Evolutionary conservation across 2,113 vertebrate genomes (phyloP).

Genomic region (Daubentonia madagascariensis): DNA sequence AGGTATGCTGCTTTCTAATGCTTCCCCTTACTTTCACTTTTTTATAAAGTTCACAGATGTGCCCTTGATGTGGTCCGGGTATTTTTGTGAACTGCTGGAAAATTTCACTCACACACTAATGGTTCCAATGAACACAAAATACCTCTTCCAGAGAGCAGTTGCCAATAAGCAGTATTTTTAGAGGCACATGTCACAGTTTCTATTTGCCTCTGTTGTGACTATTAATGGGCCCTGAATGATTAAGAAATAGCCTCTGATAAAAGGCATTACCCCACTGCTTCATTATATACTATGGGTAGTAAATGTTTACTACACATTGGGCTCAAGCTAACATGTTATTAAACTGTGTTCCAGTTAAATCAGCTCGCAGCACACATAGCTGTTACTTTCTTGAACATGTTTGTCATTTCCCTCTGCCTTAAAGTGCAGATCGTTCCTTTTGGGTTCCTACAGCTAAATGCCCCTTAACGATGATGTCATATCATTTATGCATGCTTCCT

Average conservation of each 20-base stretch:
- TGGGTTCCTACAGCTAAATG: background rate
- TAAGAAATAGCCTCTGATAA: conserved; percentile 74
- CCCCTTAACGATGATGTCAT: background rate
- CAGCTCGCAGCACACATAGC: background rate
- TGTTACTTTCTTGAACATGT: conserved; percentile 61
- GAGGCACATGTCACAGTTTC: conserved; percentile 79
- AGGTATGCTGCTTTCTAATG: background rate
- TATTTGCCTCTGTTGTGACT: conserved; percentile 78
- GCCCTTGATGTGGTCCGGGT: conserved; percentile 67
- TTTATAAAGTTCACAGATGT: conserved; percentile 58
- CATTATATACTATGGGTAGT: conserved; percentile 28
- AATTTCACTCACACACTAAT: conserved; percentile 82
- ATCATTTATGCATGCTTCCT: background rate
- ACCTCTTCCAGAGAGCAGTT: conserved; percentile 74
- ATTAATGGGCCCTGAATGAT: conserved; percentile 78
- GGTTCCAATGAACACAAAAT: conserved; percentile 83
- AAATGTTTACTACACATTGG: conserved; percentile 67
- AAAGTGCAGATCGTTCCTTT: conserved; percentile 27
- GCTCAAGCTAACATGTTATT: conserved; percentile 60
- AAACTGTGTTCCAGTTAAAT: conserved; percentile 37
- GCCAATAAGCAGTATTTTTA: conserved; percentile 86
- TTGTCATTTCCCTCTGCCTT: conserved; percentile 66
- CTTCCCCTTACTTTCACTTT: conserved; percentile 17
- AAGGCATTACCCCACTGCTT: conserved; percentile 64
- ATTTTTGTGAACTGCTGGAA: conserved; percentile 83